Evolutionary conservation across 2,888 invertebrate genomes (phyloP), one percentile per base, ranked within the genome.

Genomic region (Ariolimax columbianus): DNA sequence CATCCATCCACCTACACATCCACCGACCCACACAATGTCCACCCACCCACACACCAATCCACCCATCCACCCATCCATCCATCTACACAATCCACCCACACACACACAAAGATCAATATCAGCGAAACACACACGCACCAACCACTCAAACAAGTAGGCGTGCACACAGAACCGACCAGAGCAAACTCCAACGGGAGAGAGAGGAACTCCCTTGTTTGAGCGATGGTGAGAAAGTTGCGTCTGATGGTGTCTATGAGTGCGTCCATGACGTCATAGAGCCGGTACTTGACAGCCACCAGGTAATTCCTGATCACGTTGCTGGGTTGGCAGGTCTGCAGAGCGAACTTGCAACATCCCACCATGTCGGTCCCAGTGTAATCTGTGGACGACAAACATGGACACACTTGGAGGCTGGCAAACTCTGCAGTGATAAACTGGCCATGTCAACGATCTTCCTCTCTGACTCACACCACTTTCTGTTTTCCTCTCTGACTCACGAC

Each of bases 281-380:
- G 17, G 78, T 77, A 83, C 72, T 83, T 83, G 83, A 77, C 78
- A 1, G 83, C 77, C 38, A 72, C 77, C 51, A 83, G 78, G n/a
- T 83, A 83, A 72, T 78, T 83, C 26, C 30, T 38, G 19, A 78
- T 6, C 40, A 77, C 38, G 70, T 77, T 78, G 55, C 40, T n/a
- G 4, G 40, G 19, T 26, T 70, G 55, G 33, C 70, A 19, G 14
- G 83, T 17, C 77, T 77, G 68, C 3, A 83, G 83, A 1, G 83
- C 83, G 0, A n/a, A 3, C 78, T 83, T 70, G 70, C 78, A 83
- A 7, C 55, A 38, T 0, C 30, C 43, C 0, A 82, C 33, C 66
- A 82, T 59, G 23, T 73, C 75, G 0, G 43, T 30, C 9, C 55
- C 55, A 0, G 75, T 59, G 23, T 30, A 66, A 72, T 72, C 81